Percentiles rank a stretch among this genome's conserved stretches.
These are phyloP conservation scores for Pollachius pollachius DNA, from an alignment of 2,113 vertebrate species.

Conservation along the genomic window DNA sequence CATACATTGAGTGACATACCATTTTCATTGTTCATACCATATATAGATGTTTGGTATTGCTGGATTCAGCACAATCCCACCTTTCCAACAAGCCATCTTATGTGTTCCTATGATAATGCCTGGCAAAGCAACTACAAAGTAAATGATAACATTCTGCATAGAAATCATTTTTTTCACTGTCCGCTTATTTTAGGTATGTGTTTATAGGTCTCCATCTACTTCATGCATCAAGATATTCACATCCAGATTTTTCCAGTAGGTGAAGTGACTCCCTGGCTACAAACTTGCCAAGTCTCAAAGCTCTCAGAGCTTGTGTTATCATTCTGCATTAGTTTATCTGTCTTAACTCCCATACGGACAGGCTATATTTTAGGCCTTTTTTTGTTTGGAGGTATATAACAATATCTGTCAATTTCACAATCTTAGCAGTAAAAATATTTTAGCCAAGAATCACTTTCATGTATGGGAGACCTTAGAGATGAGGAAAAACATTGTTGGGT, in stretches of 20 bases:
- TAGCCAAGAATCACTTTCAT: too few relatives aligned
- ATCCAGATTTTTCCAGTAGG: not conserved
- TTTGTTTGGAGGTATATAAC: too few relatives aligned
- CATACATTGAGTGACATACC: not conserved
- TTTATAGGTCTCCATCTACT: not conserved
- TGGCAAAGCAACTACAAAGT: constrained; percentile 2
- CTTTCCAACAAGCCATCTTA: not conserved
- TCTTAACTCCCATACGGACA: not conserved
- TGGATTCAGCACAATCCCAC: constrained; percentile 8
- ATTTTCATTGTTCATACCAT: not conserved
- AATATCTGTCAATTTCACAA: too few relatives aligned
- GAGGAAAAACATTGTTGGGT: too few relatives aligned
- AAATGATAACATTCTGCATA: not conserved
- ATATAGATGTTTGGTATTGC: constrained; percentile 4
- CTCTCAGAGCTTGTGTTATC: not conserved
- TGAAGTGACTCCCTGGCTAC: not conserved
- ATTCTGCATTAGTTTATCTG: not conserved
- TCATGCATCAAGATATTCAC: constrained; percentile 4
- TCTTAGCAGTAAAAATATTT: too few relatives aligned
- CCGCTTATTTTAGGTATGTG: not conserved
- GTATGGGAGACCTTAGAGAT: too few relatives aligned
- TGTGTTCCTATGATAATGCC: constrained; percentile 5
- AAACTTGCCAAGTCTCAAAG: not conserved
- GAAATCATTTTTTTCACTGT: not conserved
- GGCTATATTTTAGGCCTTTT: too few relatives aligned